These are phyloP conservation scores for Exaiptasia diaphana DNA, from an alignment of 64 coral and sea anemone species.

Conservation along the genomic window DNA sequence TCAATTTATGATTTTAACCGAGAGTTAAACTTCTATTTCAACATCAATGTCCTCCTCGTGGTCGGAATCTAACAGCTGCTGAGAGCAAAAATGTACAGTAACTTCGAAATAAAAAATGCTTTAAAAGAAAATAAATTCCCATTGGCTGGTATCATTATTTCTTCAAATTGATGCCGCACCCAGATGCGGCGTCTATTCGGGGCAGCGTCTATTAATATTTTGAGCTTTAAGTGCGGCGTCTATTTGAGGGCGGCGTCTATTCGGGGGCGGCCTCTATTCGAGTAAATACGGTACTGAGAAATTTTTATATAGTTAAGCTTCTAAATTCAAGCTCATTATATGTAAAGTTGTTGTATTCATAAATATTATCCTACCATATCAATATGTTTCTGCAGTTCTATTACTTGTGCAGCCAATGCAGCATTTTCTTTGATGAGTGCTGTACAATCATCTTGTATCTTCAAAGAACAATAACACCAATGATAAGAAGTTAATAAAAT, in stretches of 20 bases:
- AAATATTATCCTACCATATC: conserved; percentile 59
- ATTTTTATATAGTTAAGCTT: background rate
- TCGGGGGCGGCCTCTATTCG: background rate
- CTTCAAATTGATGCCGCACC: too few relatives aligned
- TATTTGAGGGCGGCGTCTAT: background rate
- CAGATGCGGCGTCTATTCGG: background rate
- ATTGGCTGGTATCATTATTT: too few relatives aligned
- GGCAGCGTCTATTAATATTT: background rate
- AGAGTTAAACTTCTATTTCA: too few relatives aligned
- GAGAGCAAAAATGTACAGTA: too few relatives aligned
- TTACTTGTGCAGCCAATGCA: conserved; percentile 83
- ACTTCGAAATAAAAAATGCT: too few relatives aligned
- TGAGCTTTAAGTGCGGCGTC: background rate
- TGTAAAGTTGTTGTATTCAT: background rate
- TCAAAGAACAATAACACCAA: background rate
- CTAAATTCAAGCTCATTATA: background rate
- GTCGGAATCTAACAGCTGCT: too few relatives aligned
- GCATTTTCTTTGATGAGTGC: conserved; percentile 94
- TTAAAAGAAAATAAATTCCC: too few relatives aligned
- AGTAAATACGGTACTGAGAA: background rate
- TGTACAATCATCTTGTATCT: conserved; percentile 99
- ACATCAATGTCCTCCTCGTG: too few relatives aligned
- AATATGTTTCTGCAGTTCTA: conserved; percentile 91
- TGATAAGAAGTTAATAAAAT: too few relatives aligned
- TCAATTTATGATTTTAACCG: too few relatives aligned